Conservation (phyloP, 2,797 vertebrate genomes). For the Sebastes oblongus region DNA sequence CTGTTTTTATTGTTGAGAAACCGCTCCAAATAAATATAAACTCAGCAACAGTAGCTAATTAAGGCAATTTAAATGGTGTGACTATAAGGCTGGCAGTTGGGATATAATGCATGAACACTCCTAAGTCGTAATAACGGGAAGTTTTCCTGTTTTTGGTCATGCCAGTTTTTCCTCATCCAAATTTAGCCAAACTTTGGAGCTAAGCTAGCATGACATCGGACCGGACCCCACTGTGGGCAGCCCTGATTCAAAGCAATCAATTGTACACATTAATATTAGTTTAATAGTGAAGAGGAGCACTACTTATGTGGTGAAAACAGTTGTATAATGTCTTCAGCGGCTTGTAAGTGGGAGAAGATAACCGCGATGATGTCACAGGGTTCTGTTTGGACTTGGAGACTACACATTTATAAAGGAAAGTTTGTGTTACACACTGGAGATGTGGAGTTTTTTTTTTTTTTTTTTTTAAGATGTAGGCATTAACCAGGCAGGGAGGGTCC, state of each 20-base stretch:
- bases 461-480: background rate
- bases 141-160: background rate
- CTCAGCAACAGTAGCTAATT: too few relatives aligned
- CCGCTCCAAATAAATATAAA: background rate
- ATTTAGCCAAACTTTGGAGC: too few relatives aligned
- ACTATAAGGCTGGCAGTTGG: background rate
- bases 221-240: too few relatives aligned
- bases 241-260: background rate
- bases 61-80: background rate
- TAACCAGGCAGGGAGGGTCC: background rate
- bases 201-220: too few relatives aligned
- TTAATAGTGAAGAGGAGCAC: background rate
- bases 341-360: background rate
- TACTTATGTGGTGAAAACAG: background rate
- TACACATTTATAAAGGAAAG: background rate
- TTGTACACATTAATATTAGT: background rate
- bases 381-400: background rate
- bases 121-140: background rate
- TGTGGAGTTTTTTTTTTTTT: background rate
- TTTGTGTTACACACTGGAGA: background rate
- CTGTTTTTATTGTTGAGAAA: background rate
- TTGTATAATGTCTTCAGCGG: background rate
- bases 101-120: background rate
- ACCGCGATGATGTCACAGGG: background rate
- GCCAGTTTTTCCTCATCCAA: too few relatives aligned